Percentiles rank a stretch among this genome's conserved stretches.
phyloP scores from a whole-genome alignment of 2,888 invertebrate genomes.

The Spodoptera exigua region DNA sequence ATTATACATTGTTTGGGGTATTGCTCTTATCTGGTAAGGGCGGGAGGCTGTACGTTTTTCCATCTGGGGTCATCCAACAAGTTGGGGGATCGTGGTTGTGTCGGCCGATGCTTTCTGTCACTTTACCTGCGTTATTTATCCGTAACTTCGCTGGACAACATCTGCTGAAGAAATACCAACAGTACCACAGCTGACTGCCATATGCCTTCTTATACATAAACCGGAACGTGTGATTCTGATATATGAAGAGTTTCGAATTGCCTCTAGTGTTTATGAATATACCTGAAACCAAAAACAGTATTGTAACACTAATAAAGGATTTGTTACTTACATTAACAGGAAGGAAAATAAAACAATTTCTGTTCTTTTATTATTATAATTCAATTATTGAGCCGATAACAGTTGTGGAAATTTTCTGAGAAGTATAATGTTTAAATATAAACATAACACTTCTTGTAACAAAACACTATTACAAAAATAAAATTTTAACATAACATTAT shows the following conservation, averaged over 20 bases:
- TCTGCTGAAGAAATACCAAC: slow-evolving; percentile 87
- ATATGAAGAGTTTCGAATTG: slow-evolving; percentile 85
- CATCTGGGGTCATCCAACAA: slow-evolving; percentile 87
- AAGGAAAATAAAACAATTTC: slow-evolving; percentile 67
- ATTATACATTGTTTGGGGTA: slow-evolving; percentile 60
- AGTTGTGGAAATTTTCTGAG: slow-evolving; percentile 21
- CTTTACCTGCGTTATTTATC: slow-evolving; percentile 83
- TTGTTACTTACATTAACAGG: slow-evolving; percentile 37
- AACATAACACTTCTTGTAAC: neutral
- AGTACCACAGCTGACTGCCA: slow-evolving; percentile 87
- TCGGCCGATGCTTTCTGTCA: slow-evolving; percentile 83
- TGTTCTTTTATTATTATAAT: slow-evolving; percentile 37
- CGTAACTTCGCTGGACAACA: slow-evolving; percentile 85
- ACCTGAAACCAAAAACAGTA: slow-evolving; percentile 74
- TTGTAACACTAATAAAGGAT: slow-evolving; percentile 48
- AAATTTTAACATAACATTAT: too few relatives aligned
- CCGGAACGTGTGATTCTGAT: slow-evolving; percentile 86
- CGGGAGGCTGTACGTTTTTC: slow-evolving; percentile 83
- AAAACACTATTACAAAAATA: too few relatives aligned
- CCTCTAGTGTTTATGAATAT: slow-evolving; percentile 87
- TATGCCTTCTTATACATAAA: slow-evolving; percentile 88
- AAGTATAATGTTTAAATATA: slow-evolving; percentile 15
- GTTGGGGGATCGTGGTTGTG: slow-evolving; percentile 87
- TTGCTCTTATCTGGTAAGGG: slow-evolving; percentile 75
- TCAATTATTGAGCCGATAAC: slow-evolving; percentile 17